phyloP scores from a whole-genome alignment of 2,797 vertebrate genomes.

The Pempheris klunzingeri region DNA sequence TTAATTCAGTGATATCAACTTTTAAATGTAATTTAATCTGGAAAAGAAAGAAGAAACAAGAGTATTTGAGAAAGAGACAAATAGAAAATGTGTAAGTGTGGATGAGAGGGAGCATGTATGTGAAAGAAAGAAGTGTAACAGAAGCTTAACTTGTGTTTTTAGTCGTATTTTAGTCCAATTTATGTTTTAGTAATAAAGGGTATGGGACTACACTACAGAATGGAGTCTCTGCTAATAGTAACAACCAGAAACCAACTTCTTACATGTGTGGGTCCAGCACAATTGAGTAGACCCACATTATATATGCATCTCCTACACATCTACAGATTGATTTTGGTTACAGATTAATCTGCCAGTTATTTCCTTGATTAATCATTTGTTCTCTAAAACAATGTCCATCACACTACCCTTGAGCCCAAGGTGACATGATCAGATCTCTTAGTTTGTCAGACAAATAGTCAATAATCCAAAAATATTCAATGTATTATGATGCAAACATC shows the following conservation, averaged over 20 bases:
- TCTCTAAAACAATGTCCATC: too few species aligned
- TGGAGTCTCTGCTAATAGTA: neutral
- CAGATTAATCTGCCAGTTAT: too few species aligned
- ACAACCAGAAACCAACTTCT: constrained; percentile 33
- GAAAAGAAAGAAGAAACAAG: neutral
- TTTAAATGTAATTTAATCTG: neutral
- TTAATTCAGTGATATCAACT: neutral
- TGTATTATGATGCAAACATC: too few species aligned
- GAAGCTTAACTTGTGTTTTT: constrained; percentile 5
- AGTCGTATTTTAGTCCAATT: constrained; percentile 29
- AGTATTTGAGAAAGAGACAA: too few species aligned
- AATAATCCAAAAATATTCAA: too few species aligned
- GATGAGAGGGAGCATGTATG: neutral
- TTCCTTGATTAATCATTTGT: too few species aligned
- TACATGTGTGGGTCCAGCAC: constrained; percentile 7
- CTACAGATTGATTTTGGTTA: too few species aligned
- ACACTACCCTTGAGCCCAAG: too few species aligned
- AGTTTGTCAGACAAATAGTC: too few species aligned
- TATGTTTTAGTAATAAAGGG: neutral
- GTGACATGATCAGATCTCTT: too few species aligned
- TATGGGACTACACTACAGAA: neutral
- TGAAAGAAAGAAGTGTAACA: neutral
- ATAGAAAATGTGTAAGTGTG: neutral
- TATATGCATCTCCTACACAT: too few species aligned
- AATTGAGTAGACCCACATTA: constrained; percentile 5